Base-by-base conservation (phyloP, 2,888 invertebrate species). In the Bimastos eiseni region DNA sequence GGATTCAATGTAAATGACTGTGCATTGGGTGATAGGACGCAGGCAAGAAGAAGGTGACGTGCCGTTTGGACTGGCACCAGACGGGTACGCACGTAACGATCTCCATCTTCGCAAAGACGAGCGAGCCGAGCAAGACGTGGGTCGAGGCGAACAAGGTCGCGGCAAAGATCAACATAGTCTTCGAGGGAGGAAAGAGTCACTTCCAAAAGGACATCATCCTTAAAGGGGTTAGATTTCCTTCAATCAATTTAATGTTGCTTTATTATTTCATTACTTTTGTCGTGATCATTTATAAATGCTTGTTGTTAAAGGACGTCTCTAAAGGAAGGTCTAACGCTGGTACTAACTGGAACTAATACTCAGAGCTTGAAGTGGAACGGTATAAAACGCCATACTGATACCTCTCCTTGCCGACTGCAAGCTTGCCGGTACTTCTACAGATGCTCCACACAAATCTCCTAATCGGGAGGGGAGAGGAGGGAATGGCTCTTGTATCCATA, bases 51-150 rank as follows among this genome's bases (percentile, higher is more conserved):
- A 92, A 92, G 83, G 92, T 92, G 34, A 91, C 93, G 91, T 98
- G 98, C 94, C 96, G 98, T 38, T 97, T 97, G 96, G 99, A 99
- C 95, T 98, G 98, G 97, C 98, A 98, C 95, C 99, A 99, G 96
- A 99, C 98, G 0, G 97, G 97, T 0, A 96, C 97, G 0, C 96
- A 96, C 94, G 97, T 99, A 0, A 97, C 97, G 91, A 96, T 99
- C 89, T 97, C 98, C 83, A 96, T 99, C 88, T 99, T 98, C 95
- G 97, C 98, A 0, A 99, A 99, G 96, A 97, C 97, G 93, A 97
- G 98, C 94, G 96, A 97, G 93, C 98, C 98, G 21, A 96, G 96
- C 34, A 94, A 96, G 91, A 97, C 98, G 92, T 95, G 94, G 90
- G 96, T 99, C 2, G 97, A 97, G 95, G 95, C 98, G 37, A 99